These are phyloP conservation scores for Ectemnius lituratus DNA, from an alignment of 2,888 invertebrate genomes.

Conservation along the genomic window DNA sequence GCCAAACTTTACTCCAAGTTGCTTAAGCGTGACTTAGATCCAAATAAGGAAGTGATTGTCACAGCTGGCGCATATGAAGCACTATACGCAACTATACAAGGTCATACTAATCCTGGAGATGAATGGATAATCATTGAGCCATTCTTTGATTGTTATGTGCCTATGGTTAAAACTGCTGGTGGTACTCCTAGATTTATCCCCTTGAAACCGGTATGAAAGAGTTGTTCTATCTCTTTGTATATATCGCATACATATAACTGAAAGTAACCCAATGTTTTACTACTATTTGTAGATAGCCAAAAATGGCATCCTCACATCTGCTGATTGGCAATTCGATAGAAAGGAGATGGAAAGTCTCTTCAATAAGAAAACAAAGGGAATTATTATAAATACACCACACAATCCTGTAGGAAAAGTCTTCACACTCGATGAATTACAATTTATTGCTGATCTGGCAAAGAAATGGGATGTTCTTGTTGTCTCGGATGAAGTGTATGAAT, in stretches of 20 bases:
- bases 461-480: conserved; percentile 95
- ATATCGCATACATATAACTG: conserved; percentile 7
- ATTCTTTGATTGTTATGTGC: conserved; percentile 98
- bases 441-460: conserved; percentile 92
- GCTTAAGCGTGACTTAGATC: conserved; percentile 87
- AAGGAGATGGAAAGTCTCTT: conserved; percentile 89
- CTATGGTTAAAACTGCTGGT: conserved; percentile 93
- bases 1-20: conserved; percentile 91
- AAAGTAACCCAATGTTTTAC: conserved; percentile 24
- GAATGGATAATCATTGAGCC: conserved; percentile 99
- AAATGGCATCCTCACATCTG: conserved; percentile 82
- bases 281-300: conserved; percentile 76
- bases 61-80: conserved; percentile 97
- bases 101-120: conserved; percentile 91
- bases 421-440: conserved; percentile 83
- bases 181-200: conserved; percentile 93
- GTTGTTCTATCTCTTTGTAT: not conserved
- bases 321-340: conserved; percentile 93
- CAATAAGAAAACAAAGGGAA: conserved; percentile 92
- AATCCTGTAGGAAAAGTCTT: conserved; percentile 98
- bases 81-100: conserved; percentile 90
- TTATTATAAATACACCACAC: conserved; percentile 98
- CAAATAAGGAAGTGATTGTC: conserved; percentile 91
- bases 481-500: conserved; percentile 99
- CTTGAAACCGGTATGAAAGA: conserved; percentile 85